These are phyloP conservation scores for Andrena bucephala DNA, from an alignment of 2,888 invertebrate species.

Conservation along the genomic window DNA sequence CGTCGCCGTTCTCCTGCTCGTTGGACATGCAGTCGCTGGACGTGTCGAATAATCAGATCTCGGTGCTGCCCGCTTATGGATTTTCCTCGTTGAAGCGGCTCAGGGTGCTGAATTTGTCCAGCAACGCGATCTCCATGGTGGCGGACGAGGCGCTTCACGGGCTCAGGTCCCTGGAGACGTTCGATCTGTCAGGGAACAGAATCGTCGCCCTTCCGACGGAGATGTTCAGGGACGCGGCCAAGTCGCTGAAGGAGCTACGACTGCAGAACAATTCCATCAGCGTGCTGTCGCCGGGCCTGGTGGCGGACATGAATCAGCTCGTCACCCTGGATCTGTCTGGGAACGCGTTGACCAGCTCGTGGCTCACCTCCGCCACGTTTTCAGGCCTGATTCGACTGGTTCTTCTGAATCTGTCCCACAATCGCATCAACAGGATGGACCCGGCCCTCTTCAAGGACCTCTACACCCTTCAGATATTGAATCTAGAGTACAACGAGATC, in stretches of 20 bases:
- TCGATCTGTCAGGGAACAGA: constrained; percentile 96
- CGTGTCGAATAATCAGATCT: constrained; percentile 94
- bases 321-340: constrained; percentile 93
- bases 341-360: constrained; percentile 94
- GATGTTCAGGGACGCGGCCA: constrained; percentile 92
- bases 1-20: constrained; percentile 87
- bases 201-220: constrained; percentile 94
- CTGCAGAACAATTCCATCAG: constrained; percentile 96
- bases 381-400: constrained; percentile 95
- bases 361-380: constrained; percentile 94
- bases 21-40: constrained; percentile 94
- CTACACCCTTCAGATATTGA: constrained; percentile 95
- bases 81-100: constrained; percentile 93
- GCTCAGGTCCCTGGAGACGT: constrained; percentile 92
- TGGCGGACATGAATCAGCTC: constrained; percentile 94
- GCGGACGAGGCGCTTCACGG: constrained; percentile 93
- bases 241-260: constrained; percentile 94
- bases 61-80: constrained; percentile 92
- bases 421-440: constrained; percentile 92
- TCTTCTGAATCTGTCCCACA: constrained; percentile 93
- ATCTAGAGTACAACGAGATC: constrained; percentile 93
- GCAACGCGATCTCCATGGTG: constrained; percentile 95
- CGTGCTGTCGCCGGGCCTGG: constrained; percentile 93
- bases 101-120: constrained; percentile 92
- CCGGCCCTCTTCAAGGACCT: constrained; percentile 94